Conservation (phyloP, 2,888 invertebrate genomes). For the Trisateles emortualis region DNA sequence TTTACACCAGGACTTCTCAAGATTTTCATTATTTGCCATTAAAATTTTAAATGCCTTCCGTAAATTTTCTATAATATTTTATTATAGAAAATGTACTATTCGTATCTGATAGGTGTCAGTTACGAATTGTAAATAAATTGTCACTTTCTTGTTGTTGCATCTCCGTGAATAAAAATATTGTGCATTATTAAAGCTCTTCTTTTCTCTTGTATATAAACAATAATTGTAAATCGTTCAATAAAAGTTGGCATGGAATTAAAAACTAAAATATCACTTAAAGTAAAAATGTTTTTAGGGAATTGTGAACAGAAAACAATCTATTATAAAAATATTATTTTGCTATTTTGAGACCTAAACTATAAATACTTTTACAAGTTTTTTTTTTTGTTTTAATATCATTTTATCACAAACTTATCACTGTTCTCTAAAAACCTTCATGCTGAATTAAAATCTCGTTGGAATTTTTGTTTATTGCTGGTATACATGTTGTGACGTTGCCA, state of each 20-base stretch:
- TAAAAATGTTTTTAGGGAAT: neutral
- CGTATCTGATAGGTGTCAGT: too few relatives aligned
- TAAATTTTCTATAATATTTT: too few relatives aligned
- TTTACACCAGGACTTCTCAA: too few relatives aligned
- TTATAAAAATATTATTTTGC: too few relatives aligned
- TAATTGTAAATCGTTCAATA: slow-evolving; percentile 21
- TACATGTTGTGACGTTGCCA: slow-evolving; percentile 13
- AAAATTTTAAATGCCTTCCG: too few relatives aligned
- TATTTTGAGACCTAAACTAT: too few relatives aligned
- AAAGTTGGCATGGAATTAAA: slow-evolving; percentile 43
- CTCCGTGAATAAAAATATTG: slow-evolving; percentile 24
- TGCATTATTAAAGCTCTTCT: slow-evolving; percentile 24
- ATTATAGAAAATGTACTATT: too few relatives aligned
- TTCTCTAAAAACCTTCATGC: slow-evolving; percentile 30
- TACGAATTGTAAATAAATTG: too few relatives aligned
- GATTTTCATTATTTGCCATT: too few relatives aligned
- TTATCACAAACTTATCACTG: too few relatives aligned
- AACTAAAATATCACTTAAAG: slow-evolving; percentile 37
- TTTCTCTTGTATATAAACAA: slow-evolving; percentile 34
- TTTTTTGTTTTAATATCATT: too few relatives aligned
- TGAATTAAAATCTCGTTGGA: slow-evolving; percentile 18
- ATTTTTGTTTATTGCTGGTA: slow-evolving; percentile 43
- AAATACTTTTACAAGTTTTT: too few relatives aligned
- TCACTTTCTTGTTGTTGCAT: slow-evolving; percentile 33
- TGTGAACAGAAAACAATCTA: neutral